Evolutionary conservation across 2,797 vertebrate species (phyloP), one percentile per base, ranked within the genome.

Genomic region (Galago senegalensis): DNA sequence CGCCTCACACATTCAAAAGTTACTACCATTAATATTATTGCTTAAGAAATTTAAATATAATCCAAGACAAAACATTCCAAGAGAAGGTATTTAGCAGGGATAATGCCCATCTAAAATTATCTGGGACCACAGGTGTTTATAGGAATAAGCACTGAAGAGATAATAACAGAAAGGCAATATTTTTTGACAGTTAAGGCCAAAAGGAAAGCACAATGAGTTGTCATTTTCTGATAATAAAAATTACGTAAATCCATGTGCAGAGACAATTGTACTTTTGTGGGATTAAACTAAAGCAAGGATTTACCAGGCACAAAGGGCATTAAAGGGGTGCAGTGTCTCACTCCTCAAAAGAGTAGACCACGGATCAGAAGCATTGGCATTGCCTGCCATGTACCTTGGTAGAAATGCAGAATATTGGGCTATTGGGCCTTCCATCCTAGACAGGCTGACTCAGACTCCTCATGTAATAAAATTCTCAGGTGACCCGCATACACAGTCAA

Each of bases 171-270:
- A 18, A 49, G n/a, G 72, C 0, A 17, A n/a, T 34, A 5, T 43
- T 89, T 76, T 77, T 27, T 79, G 80, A 94, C 56, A 90, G 25
- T 10, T 46, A 84, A 95, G 60, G 31, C 40, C 93, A 94, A 93
- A 94, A 76, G 40, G 63, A 89, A 91, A 94, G 27, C 0, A 1
- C 37, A 67, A 0, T 60, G 20, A 81, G 6, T 49, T 85, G 11
- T 63, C 72, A 84, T 89, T 89, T 83, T 93, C 31, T 93, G 70
- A 79, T 40, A 89, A 63, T n/a, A 73, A 65, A 95, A 67, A 80
- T 61, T 37, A 72, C 20, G 75, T 31, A 77, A 91, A 72, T 89
- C 31, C 58, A 67, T 69, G 31, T 81, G 37, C 20, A 81, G 21
- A 89, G 29, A 53, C 4, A 3, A 34, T 29, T 95, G 89, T 34